phyloP scores from a whole-genome alignment of 2,113 vertebrate species.

The Oxyruncus cristatus region DNA sequence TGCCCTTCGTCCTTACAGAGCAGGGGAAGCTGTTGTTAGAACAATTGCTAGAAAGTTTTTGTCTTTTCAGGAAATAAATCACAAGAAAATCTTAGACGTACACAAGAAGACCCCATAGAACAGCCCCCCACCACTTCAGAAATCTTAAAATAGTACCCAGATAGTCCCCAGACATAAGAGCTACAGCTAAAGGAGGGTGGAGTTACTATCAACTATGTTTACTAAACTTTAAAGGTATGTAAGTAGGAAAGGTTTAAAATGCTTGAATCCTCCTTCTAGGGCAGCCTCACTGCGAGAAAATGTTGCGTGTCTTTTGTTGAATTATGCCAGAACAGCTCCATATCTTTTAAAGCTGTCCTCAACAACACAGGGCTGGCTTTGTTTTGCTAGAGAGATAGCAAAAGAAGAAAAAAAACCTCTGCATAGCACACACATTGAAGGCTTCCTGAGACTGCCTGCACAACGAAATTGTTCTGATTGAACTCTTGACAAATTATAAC shows the following conservation, averaged over 20 bases:
- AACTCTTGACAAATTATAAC: conserved; percentile 50
- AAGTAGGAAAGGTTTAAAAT: not conserved
- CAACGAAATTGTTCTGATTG: conserved; percentile 18
- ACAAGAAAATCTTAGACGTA: not conserved
- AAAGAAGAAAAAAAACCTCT: not conserved
- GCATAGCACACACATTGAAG: not conserved
- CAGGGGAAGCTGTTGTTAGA: not conserved
- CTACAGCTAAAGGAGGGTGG: not conserved
- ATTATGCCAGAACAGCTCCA: not conserved
- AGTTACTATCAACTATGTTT: not conserved
- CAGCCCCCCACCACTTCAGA: not conserved
- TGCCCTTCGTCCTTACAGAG: not conserved
- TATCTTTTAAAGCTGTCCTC: conserved; percentile 5
- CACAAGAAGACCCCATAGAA: not conserved
- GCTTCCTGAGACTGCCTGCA: conserved; percentile 13
- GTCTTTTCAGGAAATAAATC: conserved; percentile 23
- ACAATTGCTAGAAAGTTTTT: conserved; percentile 14
- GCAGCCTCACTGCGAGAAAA: not conserved
- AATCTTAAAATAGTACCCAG: not conserved
- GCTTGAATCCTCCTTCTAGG: not conserved
- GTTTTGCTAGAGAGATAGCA: conserved; percentile 16
- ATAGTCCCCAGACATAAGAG: not conserved
- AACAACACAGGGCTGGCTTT: conserved; percentile 17
- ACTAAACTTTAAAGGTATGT: not conserved
- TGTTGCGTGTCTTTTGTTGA: not conserved